Percentiles rank a stretch among this genome's conserved stretches.
Conservation (phyloP, 2,797 vertebrate species). For the Poecile montanus region DNA sequence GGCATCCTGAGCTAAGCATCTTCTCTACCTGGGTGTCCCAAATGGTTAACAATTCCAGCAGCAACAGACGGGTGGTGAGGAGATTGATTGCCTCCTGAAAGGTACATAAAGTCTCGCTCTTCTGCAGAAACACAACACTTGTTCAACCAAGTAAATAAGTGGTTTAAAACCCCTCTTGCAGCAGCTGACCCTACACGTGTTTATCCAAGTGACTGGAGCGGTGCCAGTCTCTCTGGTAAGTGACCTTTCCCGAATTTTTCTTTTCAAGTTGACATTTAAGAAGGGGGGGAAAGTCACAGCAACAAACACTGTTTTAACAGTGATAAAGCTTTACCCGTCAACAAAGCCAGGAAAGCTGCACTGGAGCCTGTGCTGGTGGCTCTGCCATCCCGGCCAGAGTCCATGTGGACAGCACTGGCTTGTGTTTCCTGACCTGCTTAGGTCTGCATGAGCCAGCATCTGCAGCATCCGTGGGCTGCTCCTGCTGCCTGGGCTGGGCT, state of each 20-base stretch:
- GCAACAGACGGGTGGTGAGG: neutral
- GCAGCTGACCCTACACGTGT: conserved; percentile 44
- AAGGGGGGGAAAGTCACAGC: neutral
- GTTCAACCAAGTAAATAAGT: conserved; percentile 36
- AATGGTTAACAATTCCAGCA: neutral
- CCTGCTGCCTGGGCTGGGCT: neutral
- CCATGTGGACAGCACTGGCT: neutral
- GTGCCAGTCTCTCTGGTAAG: conserved; percentile 43
- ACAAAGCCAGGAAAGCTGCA: conserved; percentile 24
- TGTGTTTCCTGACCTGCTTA: neutral
- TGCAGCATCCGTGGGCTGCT: neutral
- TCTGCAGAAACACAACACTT: neutral
- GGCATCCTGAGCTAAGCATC: neutral
- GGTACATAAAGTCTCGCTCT: neutral
- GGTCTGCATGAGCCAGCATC: neutral
- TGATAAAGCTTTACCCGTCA: neutral
- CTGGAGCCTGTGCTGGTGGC: neutral
- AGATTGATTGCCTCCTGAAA: conserved; percentile 6
- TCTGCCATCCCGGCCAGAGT: neutral
- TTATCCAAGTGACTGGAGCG: conserved; percentile 56
- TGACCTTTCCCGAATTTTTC: conserved; percentile 68
- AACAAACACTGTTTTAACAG: conserved; percentile 44
- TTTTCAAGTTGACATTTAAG: conserved; percentile 68
- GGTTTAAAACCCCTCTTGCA: conserved; percentile 25
- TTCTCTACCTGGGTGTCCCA: neutral